Percentiles rank a stretch among this genome's conserved stretches.
phyloP scores from a whole-genome alignment of 2,797 vertebrate species.

The Periophthalmus magnuspinnatus region DNA sequence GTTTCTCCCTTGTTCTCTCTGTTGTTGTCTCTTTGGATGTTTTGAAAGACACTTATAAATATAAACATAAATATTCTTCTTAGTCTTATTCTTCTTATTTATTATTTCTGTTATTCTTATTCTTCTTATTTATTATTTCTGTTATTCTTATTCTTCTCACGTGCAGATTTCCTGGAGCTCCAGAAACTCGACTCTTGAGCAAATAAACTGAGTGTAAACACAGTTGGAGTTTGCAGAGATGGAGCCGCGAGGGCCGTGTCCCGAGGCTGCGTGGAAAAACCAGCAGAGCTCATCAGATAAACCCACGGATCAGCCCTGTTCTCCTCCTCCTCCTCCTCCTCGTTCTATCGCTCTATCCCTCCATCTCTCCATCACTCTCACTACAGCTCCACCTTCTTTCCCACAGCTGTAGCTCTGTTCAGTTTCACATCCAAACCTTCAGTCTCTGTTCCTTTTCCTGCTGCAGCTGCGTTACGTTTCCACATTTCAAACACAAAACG shows the following conservation, averaged over 20 bases:
- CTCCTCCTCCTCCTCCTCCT: neutral
- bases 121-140: too few relatives aligned
- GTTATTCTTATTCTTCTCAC: too few relatives aligned
- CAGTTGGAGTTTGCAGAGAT: neutral
- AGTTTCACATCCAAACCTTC: neutral
- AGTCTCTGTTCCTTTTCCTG: neutral
- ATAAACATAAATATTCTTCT: too few relatives aligned
- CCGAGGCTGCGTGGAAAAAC: constrained; percentile 3
- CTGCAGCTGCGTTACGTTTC: neutral
- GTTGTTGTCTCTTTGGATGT: too few relatives aligned
- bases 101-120: too few relatives aligned
- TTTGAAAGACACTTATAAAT: too few relatives aligned
- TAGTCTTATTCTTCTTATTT: too few relatives aligned
- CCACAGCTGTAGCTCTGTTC: neutral
- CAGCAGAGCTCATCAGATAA: constrained; percentile 9
- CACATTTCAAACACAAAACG: neutral
- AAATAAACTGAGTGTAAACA: too few relatives aligned
- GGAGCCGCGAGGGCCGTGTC: too few relatives aligned
- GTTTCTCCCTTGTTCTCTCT: too few relatives aligned
- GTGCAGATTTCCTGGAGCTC: too few relatives aligned
- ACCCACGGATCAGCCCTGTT: neutral
- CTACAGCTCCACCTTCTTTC: neutral
- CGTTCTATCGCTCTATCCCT: neutral
- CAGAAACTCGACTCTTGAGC: too few relatives aligned
- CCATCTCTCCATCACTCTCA: neutral